A percentile compares a stretch with the other conserved stretches of the same genome.
Evolutionary conservation across 2,113 vertebrate genomes (phyloP).

Genomic region (Proterorhinus semilunaris): DNA sequence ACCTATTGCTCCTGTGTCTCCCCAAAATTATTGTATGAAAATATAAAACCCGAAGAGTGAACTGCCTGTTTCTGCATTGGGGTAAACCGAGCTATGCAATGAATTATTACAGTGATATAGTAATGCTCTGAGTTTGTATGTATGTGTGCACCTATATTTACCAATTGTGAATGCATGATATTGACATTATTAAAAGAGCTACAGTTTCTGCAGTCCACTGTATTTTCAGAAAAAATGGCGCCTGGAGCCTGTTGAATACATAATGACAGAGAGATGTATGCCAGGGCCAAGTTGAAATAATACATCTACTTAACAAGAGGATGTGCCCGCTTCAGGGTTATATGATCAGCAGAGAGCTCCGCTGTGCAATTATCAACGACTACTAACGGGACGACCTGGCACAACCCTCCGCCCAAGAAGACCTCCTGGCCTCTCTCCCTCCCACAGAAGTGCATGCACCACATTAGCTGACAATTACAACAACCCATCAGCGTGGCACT

Average conservation of each 20-base stretch:
- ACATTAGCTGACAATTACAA: conserved; percentile 62
- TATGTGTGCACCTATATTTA: conserved; percentile 9
- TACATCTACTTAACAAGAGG: conserved; percentile 42
- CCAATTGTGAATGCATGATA: conserved; percentile 2
- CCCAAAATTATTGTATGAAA: no score
- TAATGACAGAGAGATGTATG: conserved; percentile 41
- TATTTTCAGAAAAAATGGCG: conserved; percentile 23
- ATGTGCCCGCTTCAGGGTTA: conserved; percentile 51
- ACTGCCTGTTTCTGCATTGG: no score
- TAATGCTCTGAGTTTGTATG: background rate
- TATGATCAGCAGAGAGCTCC: conserved; percentile 51
- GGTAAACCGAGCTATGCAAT: background rate
- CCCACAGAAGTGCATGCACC: conserved; percentile 47
- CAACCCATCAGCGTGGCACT: conserved; percentile 55
- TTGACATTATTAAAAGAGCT: conserved; percentile 16
- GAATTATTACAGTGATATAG: background rate
- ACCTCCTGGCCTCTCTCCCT: conserved; percentile 42
- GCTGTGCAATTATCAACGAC: conserved; percentile 64
- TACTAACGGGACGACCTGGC: conserved; percentile 36
- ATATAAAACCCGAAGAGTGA: no score
- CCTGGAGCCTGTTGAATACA: conserved; percentile 42
- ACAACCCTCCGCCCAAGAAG: conserved; percentile 27
- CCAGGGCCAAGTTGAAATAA: conserved; percentile 36
- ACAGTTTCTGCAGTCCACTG: conserved; percentile 27
- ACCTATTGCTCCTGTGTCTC: no score